These are phyloP conservation scores for Carettochelys insculpta DNA, from an alignment of 2,113 vertebrate genomes.

Conservation along the genomic window DNA sequence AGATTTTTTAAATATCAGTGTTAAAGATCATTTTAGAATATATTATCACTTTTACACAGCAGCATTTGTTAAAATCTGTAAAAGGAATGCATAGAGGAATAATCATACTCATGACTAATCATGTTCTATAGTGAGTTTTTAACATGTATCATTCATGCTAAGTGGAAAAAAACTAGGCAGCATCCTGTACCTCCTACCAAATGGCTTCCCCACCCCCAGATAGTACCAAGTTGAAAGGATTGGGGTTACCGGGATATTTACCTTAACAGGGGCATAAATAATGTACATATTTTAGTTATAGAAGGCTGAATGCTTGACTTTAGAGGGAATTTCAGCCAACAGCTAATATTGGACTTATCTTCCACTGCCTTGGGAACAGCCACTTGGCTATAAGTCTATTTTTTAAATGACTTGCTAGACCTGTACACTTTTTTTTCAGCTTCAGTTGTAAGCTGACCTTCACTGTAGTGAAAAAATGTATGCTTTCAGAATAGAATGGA, in stretches of 20 bases:
- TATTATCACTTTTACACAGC: slow-evolving; percentile 69
- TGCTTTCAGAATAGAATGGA: slow-evolving; percentile 47
- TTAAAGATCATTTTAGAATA: slow-evolving; percentile 76
- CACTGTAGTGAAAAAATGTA: neutral
- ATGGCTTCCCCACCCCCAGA: neutral
- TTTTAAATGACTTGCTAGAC: neutral
- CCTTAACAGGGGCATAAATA: rapidly evolving
- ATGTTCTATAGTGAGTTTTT: slow-evolving; percentile 14
- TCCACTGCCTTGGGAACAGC: neutral
- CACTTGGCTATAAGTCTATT: neutral
- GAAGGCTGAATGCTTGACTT: neutral
- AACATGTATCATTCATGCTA: slow-evolving; percentile 15
- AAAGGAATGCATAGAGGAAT: slow-evolving; percentile 59
- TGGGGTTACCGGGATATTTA: rapidly evolving
- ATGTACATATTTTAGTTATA: rapidly evolving
- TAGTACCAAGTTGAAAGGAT: rapidly evolving
- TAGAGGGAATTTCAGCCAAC: neutral
- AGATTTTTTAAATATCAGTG: slow-evolving; percentile 77
- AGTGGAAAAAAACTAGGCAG: neutral
- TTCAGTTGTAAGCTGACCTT: neutral
- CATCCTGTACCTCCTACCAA: neutral
- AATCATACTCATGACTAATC: slow-evolving; percentile 38
- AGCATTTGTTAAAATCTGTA: slow-evolving; percentile 71
- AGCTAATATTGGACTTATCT: neutral
- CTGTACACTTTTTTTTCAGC: neutral